Percentiles rank a stretch among this genome's conserved stretches.
Conservation (phyloP, 2,113 vertebrate genomes). For the Atrichornis clamosus region DNA sequence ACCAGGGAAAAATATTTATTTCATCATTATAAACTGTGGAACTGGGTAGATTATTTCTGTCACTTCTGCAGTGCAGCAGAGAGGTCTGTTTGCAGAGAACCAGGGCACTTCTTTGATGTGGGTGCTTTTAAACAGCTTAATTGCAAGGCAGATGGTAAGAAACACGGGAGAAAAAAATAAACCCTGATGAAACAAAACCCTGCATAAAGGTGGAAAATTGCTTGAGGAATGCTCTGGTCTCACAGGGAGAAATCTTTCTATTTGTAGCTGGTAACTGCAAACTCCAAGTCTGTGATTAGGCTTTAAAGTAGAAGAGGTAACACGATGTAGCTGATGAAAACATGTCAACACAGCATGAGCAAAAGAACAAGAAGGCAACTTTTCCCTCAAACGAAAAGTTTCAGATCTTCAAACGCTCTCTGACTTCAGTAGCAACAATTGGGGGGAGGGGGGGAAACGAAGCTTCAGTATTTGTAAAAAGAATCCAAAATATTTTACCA, state of each 20-base stretch:
- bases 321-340: constrained; percentile 54
- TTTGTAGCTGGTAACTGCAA: constrained; percentile 57
- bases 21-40: neutral
- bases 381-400: constrained; percentile 27
- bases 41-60: constrained; percentile 9
- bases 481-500: neutral
- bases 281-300: constrained; percentile 48
- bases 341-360: constrained; percentile 40
- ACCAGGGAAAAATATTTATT: neutral
- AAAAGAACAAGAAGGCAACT: constrained; percentile 3
- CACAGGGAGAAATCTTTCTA: constrained; percentile 47
- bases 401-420: neutral
- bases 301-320: constrained; percentile 58
- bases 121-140: constrained; percentile 62
- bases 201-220: constrained; percentile 55
- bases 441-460: too few relatives aligned
- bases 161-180: neutral
- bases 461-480: neutral
- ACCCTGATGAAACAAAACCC: constrained; percentile 26
- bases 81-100: constrained; percentile 24
- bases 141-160: constrained; percentile 62
- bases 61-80: constrained; percentile 11
- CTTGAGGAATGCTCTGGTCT: constrained; percentile 60
- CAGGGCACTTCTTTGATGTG: constrained; percentile 52
- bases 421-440: neutral